phyloP scores from a whole-genome alignment of 1,140 invertebrate species.

The Drosophila pachea region DNA sequence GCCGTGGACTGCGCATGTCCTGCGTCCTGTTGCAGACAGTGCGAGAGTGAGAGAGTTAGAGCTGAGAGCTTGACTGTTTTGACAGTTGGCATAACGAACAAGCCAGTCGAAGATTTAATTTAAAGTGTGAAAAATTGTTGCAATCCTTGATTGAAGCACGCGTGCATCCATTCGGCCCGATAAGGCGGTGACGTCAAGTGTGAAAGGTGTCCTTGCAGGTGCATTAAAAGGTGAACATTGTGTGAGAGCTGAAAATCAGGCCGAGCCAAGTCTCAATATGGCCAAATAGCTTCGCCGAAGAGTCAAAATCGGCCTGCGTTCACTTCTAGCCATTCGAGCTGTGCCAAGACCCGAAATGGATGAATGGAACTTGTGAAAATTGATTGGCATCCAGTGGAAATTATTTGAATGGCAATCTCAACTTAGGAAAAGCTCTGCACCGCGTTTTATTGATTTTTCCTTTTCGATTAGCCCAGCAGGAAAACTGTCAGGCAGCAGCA shows the following conservation, averaged over 20 bases:
- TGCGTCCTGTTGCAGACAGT: conserved; percentile 5
- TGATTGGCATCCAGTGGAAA: neutral
- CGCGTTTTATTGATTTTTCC: conserved; percentile 71
- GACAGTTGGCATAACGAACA: conserved; percentile 43
- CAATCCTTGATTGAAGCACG: conserved; percentile 18
- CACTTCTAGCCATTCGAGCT: no score
- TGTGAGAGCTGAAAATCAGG: conserved; percentile 20
- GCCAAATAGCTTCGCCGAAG: neutral
- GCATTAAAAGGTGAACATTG: conserved; percentile 29
- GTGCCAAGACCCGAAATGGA: no score
- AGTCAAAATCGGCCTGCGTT: neutral
- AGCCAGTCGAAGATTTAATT: conserved; percentile 20
- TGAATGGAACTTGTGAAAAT: neutral
- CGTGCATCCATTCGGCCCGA: conserved; percentile 21
- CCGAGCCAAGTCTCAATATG: neutral
- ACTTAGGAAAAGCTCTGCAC: conserved; percentile 17
- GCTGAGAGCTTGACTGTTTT: conserved; percentile 26
- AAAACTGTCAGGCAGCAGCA: conserved; percentile 38
- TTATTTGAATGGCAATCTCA: neutral
- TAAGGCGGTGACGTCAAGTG: neutral
- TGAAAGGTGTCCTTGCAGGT: conserved; percentile 1
- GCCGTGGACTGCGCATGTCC: conserved; percentile 43
- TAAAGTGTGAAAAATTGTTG: conserved; percentile 20
- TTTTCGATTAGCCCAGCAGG: conserved; percentile 54
- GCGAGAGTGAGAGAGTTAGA: neutral